Conservation (phyloP, 2,888 invertebrate genomes). For the Leptopilina myrica region DNA sequence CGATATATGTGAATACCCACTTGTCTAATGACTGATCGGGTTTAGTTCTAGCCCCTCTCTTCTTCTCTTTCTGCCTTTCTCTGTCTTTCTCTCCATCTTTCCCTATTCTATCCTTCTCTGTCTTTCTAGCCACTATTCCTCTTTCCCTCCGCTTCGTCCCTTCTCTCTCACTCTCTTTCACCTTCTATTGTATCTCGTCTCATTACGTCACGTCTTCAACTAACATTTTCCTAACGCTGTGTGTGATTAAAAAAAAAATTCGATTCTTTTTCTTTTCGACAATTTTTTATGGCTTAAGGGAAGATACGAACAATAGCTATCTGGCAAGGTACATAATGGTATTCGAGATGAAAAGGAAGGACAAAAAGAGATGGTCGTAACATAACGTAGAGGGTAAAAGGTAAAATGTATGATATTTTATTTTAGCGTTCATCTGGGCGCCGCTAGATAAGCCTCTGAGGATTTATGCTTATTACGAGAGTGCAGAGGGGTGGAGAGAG, state of each 20-base stretch:
- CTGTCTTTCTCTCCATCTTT: conserved; percentile 1
- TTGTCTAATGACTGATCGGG: conserved; percentile 77
- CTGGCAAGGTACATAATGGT: conserved; percentile 41
- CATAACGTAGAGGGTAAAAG: conserved; percentile 65
- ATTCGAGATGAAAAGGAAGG: conserved; percentile 48
- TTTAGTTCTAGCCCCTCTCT: conserved; percentile 73
- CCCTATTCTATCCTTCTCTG: conserved; percentile 41
- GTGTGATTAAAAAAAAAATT: not conserved
- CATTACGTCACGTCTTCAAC: conserved; percentile 70
- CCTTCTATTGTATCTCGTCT: conserved; percentile 66
- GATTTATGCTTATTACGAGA: conserved; percentile 76
- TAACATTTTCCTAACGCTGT: conserved; percentile 60
- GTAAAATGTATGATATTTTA: conserved; percentile 75
- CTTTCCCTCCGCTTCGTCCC: conserved; percentile 4
- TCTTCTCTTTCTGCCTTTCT: conserved; percentile 13
- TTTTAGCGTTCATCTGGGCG: conserved; percentile 75
- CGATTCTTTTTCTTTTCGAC: not conserved
- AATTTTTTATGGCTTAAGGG: not conserved
- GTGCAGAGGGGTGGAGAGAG: conserved; percentile 59
- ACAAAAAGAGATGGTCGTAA: conserved; percentile 56
- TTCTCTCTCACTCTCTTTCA: conserved; percentile 37
- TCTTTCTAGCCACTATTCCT: conserved; percentile 23
- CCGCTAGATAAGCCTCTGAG: conserved; percentile 75
- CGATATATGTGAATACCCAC: conserved; percentile 76
- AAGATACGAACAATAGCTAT: conserved; percentile 40